Evolutionary conservation across 92 coral and sea anemone species (phyloP), one percentile per base, ranked within the genome.

Genomic region (Epizoanthus scotinus): DNA sequence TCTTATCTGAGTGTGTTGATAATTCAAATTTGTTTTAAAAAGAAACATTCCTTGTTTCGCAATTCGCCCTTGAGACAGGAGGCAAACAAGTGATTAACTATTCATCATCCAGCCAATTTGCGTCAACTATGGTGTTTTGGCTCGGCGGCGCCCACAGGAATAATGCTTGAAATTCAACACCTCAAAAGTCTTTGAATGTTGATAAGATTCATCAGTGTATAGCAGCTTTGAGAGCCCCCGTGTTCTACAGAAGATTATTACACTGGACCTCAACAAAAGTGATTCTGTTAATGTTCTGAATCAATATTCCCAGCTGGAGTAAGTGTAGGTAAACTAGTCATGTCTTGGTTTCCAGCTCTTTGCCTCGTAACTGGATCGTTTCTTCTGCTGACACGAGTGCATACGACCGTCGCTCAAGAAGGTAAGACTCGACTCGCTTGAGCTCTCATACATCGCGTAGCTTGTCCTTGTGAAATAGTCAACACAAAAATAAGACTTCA

Each of bases 41-140:
- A 36, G 63, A 59, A 59, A 22, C 19, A 55, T 58, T 74, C 6
- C 52, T 47, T 15, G 52, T 34, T 34, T 34, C n/a, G n/a, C n/a
- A n/a, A 40, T 40, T 40, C 67, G 34, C 61, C 55, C 18, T 75
- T 75, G 67, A 38, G 69, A 75, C 67, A 56, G 54, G 36, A 57
- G 53, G 34, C 28, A 19, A 15, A 74, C 29, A 34, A 67, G 31
- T 54, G 29, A 75, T 75, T 75, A 57, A 42, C 47, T 20, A 59
- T 58, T 55, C 68, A 49, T 75, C 81, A 59, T 44, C 27, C 28
- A 75, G n/a, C 81, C 81, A 75, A 75, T 75, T 75, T 75, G 68
- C 63, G 67, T 75, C 81, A 75, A 75, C 55, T 25, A 31, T 34
- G 31, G 40, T 75, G 81, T 75, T 75, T 75, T 75, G 81, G 59